Evolutionary conservation across 2,113 vertebrate genomes (phyloP).

Genomic region (Chloroceryle aenea): DNA sequence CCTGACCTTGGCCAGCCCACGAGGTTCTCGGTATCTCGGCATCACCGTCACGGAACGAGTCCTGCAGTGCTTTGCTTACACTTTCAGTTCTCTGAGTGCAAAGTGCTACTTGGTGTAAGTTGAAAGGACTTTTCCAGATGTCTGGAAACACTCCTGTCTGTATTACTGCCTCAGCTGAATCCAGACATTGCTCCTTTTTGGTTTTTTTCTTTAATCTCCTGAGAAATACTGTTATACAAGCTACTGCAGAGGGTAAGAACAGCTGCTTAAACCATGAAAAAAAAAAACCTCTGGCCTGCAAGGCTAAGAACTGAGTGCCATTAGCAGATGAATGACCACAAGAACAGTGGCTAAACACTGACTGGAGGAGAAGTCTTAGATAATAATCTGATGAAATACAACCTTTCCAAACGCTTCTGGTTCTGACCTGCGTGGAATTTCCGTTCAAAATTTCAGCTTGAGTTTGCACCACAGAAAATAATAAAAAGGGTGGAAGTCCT

Average conservation of each 20-base stretch:
- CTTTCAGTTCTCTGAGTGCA: not conserved
- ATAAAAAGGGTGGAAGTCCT: not conserved
- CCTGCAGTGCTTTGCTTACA: not conserved
- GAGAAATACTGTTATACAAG: not conserved
- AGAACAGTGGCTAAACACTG: not conserved
- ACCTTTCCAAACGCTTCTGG: not conserved
- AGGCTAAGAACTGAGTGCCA: not conserved
- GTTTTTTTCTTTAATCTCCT: not conserved
- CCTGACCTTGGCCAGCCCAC: not conserved
- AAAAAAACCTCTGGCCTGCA: not conserved
- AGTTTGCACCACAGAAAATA: not conserved
- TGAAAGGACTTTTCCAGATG: not conserved
- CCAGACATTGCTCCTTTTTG: not conserved
- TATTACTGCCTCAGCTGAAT: not conserved
- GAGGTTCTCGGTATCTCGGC: not conserved
- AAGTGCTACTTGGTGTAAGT: not conserved
- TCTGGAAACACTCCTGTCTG: not conserved
- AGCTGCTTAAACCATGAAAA: not conserved
- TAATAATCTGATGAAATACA: not conserved
- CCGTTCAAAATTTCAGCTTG: not conserved
- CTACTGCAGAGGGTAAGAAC: not conserved
- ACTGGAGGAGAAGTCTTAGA: not conserved
- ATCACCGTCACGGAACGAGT: rapidly evolving
- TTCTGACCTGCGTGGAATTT: conserved; percentile 5
- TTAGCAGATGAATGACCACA: not conserved